phyloP scores from a whole-genome alignment of 2,888 invertebrate species.

The Pyrrhosoma nymphula region DNA sequence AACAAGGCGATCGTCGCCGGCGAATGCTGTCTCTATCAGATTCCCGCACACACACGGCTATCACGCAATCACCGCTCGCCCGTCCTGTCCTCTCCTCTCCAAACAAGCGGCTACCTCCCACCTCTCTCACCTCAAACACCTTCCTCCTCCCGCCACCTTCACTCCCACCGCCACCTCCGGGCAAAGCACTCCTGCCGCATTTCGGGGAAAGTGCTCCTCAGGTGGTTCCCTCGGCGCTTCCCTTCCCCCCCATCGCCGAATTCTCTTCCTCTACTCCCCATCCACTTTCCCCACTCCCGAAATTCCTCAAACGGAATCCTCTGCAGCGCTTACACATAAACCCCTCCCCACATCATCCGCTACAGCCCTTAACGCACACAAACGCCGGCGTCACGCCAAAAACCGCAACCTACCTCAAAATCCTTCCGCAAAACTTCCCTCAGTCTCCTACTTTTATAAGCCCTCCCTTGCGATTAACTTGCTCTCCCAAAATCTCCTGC shows the following conservation, averaged over 20 bases:
- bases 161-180: background rate
- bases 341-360: background rate
- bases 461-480: background rate
- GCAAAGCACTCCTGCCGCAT: background rate
- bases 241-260: background rate
- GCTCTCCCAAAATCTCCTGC: background rate
- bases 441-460: background rate
- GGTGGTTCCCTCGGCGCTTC: background rate
- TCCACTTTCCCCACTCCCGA: background rate
- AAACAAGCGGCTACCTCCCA: background rate
- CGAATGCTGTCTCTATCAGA: background rate
- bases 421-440: constrained; percentile 60
- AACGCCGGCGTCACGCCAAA: background rate
- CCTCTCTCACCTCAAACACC: background rate
- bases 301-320: constrained; percentile 21
- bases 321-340: background rate
- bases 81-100: background rate
- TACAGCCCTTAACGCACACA: background rate
- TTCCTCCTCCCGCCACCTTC: background rate
- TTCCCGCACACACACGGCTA: background rate
- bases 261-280: background rate
- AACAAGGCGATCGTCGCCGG: background rate
- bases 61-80: background rate
- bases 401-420: constrained; percentile 59
- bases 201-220: constrained; percentile 24